Conservation (phyloP, 2,888 invertebrate genomes). For the Phalangium opilio region DNA sequence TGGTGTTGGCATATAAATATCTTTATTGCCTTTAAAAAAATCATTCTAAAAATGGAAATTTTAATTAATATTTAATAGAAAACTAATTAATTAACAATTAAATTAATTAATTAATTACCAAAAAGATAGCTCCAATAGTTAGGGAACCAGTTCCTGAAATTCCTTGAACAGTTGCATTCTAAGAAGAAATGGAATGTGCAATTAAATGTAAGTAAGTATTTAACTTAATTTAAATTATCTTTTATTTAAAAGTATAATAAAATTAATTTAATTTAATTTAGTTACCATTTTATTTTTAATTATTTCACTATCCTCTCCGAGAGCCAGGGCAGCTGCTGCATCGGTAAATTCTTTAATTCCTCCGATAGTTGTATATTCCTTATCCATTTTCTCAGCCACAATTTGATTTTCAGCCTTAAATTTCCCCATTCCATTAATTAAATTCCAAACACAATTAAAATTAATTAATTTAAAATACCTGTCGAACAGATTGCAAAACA, state of each 20-base stretch:
- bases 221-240: slow-evolving; percentile 7
- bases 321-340: slow-evolving; percentile 67
- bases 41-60: slow-evolving; percentile 26
- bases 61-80: too few species aligned
- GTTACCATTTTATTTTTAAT: slow-evolving; percentile 54
- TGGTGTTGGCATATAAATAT: slow-evolving; percentile 70
- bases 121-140: slow-evolving; percentile 76
- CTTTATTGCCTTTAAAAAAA: slow-evolving; percentile 59
- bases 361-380: slow-evolving; percentile 87
- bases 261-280: background rate
- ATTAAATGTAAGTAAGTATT: slow-evolving; percentile 15
- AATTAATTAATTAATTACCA: slow-evolving; percentile 41
- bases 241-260: background rate
- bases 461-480: slow-evolving; percentile 20
- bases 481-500: slow-evolving; percentile 67
- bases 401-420: slow-evolving; percentile 67
- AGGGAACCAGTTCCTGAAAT: slow-evolving; percentile 95
- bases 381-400: slow-evolving; percentile 51
- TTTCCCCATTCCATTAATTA: slow-evolving; percentile 2
- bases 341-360: slow-evolving; percentile 71
- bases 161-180: slow-evolving; percentile 58
- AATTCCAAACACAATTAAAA: too few species aligned
- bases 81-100: background rate
- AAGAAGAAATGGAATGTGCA: too few species aligned
- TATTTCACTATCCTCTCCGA: slow-evolving; percentile 58